Base-by-base conservation (phyloP, 2,113 vertebrate genomes). In the Pachypanchax playfairii region DNA sequence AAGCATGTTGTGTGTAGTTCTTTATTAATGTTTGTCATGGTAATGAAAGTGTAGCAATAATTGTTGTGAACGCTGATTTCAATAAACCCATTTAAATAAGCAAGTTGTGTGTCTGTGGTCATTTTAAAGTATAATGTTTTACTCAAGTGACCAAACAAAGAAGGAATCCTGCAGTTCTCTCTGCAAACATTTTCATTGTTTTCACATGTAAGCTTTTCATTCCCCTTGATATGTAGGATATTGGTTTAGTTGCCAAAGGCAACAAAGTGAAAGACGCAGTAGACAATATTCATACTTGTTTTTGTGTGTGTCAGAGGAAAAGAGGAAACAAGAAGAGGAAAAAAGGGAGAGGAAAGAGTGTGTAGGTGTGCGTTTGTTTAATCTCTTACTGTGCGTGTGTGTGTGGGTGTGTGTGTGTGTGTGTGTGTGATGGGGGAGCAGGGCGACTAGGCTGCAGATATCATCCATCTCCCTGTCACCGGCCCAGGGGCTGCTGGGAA, bases 391-490 rank as follows among this genome's bases (percentile, higher is more conserved):
- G 56, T 73, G n/a, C 33, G 6, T 50, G 15, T 47, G 35, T 75
- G 15, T 42, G 14, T 31, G 29, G 77, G 63, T 57, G 41, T 77
- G 62, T 29, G 61, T 73, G 54, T 35, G 18, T 26, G 55, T 18
- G 61, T 15, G 51, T 17, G 50, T 14, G 22, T 1, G 17, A 3
- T 39, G 38, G 54, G 64, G 52, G 85, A 88, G 89, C 81, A 82
- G 75, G 80, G 87, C 85, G 42, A 79, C 89, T 85, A 91, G 90
- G 89, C 92, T 95, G 93, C 93, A 91, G 93, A 93, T 94, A 93
- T 90, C 93, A 96, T 97, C 95, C 94, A 96, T 98, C 96, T 96
- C 94, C 82, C 92, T 96, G 95, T 96, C 95, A 96, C 91, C 86
- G 71, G 89, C 93, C 90, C 90, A 85, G 84, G 90, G 90, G 89